phyloP scores from a whole-genome alignment of 2,888 invertebrate species.

The Diadegma fenestrale region DNA sequence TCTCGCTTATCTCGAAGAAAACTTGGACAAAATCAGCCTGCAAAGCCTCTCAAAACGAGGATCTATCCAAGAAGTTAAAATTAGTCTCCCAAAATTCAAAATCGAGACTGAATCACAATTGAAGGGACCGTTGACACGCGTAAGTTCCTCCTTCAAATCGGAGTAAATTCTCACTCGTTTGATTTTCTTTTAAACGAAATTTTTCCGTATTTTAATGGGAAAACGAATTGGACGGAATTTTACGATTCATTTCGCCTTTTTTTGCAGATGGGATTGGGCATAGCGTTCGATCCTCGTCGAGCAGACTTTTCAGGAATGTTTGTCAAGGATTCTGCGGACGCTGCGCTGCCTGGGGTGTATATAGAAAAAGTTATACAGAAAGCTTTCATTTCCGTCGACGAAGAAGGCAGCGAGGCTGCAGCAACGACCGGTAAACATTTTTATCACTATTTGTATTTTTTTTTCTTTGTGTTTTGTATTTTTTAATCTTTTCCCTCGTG shows the following conservation, averaged over 20 bases:
- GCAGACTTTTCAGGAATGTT: neutral
- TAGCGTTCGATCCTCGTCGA: neutral
- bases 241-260: slow-evolving; percentile 86
- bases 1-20: slow-evolving; percentile 87
- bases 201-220: neutral
- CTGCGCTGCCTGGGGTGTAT: neutral
- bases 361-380: neutral
- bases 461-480: no score
- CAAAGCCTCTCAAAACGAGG: slow-evolving; percentile 81
- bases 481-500: no score
- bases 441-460: neutral
- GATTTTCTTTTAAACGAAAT: neutral
- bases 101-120: slow-evolving; percentile 89
- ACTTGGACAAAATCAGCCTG: slow-evolving; percentile 87
- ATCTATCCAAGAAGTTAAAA: slow-evolving; percentile 86
- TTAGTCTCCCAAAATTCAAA: slow-evolving; percentile 92
- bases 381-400: neutral
- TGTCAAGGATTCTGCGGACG: neutral
- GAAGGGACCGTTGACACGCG: slow-evolving; percentile 82
- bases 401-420: slow-evolving; percentile 4
- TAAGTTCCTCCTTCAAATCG: slow-evolving; percentile 82
- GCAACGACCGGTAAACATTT: neutral
- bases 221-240: slow-evolving; percentile 60
- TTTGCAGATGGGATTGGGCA: slow-evolving; percentile 80
- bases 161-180: neutral